Conservation (phyloP, 1,140 invertebrate species). For the Conus ventricosus region DNA sequence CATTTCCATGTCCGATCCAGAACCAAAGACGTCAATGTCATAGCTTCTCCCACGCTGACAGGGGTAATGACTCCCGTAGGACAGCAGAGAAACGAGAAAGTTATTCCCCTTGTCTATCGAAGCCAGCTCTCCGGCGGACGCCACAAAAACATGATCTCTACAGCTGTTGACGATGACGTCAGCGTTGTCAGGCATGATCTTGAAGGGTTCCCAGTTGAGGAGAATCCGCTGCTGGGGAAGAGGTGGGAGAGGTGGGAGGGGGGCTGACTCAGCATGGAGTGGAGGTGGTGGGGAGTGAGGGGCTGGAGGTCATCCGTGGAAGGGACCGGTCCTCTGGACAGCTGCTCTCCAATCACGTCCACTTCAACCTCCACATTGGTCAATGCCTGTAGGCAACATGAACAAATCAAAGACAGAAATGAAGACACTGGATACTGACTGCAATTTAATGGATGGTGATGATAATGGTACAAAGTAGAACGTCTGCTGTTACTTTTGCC, state of each 20-base stretch:
- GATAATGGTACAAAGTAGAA: not conserved
- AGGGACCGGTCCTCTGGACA: not conserved
- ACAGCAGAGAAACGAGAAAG: not conserved
- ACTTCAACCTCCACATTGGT: not conserved
- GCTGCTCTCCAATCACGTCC: not conserved
- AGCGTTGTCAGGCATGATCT: not conserved
- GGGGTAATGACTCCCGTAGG: not conserved
- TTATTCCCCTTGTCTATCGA: not conserved
- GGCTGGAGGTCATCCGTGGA: not conserved
- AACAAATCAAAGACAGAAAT: not conserved
- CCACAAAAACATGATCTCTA: not conserved
- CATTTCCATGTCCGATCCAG: not conserved
- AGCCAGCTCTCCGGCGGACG: not conserved
- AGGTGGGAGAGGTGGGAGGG: not conserved
- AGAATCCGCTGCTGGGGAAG: not conserved
- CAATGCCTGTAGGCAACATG: not conserved
- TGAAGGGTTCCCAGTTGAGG: not conserved
- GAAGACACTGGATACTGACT: not conserved
- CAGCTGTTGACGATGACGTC: slow-evolving; percentile 2
- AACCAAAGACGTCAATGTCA: not conserved
- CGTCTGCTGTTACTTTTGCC: no score
- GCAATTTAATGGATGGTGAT: not conserved
- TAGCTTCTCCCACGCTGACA: not conserved
- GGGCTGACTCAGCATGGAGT: not conserved
- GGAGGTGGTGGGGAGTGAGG: not conserved